Percentiles rank a stretch among this genome's conserved stretches.
phyloP scores from a whole-genome alignment of 2,888 invertebrate genomes.

The Pheosia tremula region DNA sequence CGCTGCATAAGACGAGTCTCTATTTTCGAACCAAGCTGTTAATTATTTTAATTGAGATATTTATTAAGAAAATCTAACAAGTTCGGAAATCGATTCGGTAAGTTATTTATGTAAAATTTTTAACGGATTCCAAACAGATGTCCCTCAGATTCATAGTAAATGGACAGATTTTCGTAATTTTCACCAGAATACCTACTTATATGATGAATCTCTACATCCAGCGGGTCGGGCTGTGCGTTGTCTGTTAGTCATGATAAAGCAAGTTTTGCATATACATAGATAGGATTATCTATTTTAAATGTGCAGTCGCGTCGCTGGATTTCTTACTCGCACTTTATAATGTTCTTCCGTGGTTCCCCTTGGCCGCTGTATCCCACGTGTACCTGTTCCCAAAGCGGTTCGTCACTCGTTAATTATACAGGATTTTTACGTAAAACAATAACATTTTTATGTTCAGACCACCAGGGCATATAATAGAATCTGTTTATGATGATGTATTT shows the following conservation, averaged over 20 bases:
- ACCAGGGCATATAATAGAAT: neutral
- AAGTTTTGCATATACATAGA: too few relatives aligned
- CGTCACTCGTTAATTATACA: neutral
- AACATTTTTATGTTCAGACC: slow-evolving; percentile 1
- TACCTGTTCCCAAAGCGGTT: neutral
- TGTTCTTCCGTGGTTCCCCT: neutral
- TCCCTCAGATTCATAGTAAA: too few relatives aligned
- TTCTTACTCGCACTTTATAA: neutral
- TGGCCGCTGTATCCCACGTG: slow-evolving; percentile 1
- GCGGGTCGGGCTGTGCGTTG: too few relatives aligned
- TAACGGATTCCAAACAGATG: too few relatives aligned
- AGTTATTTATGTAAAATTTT: too few relatives aligned
- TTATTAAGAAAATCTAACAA: slow-evolving; percentile 14
- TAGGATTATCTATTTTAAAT: neutral
- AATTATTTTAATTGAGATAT: slow-evolving; percentile 36
- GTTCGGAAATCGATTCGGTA: neutral
- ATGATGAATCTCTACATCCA: too few relatives aligned
- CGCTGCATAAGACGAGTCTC: slow-evolving; percentile 11
- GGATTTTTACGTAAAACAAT: neutral
- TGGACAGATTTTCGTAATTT: too few relatives aligned
- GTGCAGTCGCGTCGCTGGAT: neutral
- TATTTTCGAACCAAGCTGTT: slow-evolving; percentile 21
- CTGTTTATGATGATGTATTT: too few relatives aligned
- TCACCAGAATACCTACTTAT: too few relatives aligned
- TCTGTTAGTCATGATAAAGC: too few relatives aligned